A percentile compares a stretch with the other conserved stretches of the same genome.
Evolutionary conservation across 1,140 invertebrate genomes (phyloP).

Genomic region (Bombus terrestris): DNA sequence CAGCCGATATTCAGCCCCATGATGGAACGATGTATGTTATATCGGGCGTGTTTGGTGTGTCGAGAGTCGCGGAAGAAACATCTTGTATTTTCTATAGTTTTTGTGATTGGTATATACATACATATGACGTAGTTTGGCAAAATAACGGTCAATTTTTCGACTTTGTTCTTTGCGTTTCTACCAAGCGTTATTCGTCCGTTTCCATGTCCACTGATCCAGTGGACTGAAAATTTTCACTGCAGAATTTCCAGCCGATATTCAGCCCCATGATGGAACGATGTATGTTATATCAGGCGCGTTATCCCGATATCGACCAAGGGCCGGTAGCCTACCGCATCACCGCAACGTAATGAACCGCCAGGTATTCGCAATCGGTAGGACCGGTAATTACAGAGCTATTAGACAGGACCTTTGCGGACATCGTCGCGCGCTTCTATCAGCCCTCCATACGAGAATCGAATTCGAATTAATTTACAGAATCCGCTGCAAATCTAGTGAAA

Average conservation of each 20-base stretch:
- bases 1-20: background rate
- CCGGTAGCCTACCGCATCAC: conserved; percentile 19
- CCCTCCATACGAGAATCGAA: background rate
- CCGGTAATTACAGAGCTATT: conserved; percentile 24
- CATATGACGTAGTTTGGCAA: too few relatives aligned
- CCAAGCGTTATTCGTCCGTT: too few relatives aligned
- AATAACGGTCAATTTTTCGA: too few relatives aligned
- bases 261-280: background rate
- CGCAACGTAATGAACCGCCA: conserved; percentile 40
- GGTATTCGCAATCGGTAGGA: conserved; percentile 38
- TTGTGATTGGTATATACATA: too few relatives aligned
- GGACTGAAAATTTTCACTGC: too few relatives aligned
- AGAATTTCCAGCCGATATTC: background rate
- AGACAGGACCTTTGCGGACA: background rate
- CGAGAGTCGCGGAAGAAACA: too few relatives aligned
- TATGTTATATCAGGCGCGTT: background rate
- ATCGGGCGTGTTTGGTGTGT: background rate
- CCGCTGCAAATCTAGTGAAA: background rate
- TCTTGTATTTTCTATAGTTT: too few relatives aligned
- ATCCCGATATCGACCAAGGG: conserved; percentile 17
- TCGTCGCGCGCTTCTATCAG: too few relatives aligned
- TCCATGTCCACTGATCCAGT: too few relatives aligned
- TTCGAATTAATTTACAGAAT: background rate
- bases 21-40: background rate
- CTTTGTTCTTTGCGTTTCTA: too few relatives aligned